Evolutionary conservation across 2,888 invertebrate species (phyloP).

Genomic region (Brachyptera putata): DNA sequence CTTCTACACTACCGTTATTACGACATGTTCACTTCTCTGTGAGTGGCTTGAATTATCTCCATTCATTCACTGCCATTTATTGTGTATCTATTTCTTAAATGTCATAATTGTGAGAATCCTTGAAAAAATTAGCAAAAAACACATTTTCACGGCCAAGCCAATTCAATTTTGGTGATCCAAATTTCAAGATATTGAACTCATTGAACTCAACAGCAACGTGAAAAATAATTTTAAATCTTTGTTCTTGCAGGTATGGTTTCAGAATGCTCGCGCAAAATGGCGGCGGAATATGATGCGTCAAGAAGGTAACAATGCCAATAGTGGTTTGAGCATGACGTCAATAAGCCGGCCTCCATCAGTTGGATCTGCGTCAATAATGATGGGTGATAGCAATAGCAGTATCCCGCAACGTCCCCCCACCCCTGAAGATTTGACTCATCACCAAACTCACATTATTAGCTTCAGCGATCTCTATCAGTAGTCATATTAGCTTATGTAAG

Average conservation of each 20-base stretch:
- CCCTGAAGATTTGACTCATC: slow-evolving; percentile 40
- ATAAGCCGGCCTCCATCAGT: slow-evolving; percentile 43
- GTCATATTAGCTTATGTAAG: slow-evolving; percentile 27
- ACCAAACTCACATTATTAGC: slow-evolving; percentile 33
- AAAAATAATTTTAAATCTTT: too few relatives aligned
- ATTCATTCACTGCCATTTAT: too few relatives aligned
- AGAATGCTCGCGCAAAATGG: slow-evolving; percentile 98
- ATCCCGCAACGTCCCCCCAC: slow-evolving; percentile 48
- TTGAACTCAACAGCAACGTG: too few relatives aligned
- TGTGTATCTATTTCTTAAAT: too few relatives aligned
- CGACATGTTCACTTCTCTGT: too few relatives aligned
- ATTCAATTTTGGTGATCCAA: too few relatives aligned
- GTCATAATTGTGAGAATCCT: too few relatives aligned
- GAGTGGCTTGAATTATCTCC: too few relatives aligned
- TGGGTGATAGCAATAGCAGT: slow-evolving; percentile 48
- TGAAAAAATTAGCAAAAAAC: too few relatives aligned
- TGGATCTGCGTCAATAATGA: slow-evolving; percentile 44
- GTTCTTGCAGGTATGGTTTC: slow-evolving; percentile 88
- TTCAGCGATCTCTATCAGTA: slow-evolving; percentile 48
- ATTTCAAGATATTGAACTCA: too few relatives aligned
- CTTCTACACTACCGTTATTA: too few relatives aligned
- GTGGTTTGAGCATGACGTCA: slow-evolving; percentile 26
- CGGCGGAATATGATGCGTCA: slow-evolving; percentile 88
- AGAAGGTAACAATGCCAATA: slow-evolving; percentile 48
- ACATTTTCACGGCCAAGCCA: too few relatives aligned